Percentiles rank a stretch among this genome's conserved stretches.
Conservation (phyloP, 2,797 vertebrate genomes). For the Sebastiscus albofasciatus region DNA sequence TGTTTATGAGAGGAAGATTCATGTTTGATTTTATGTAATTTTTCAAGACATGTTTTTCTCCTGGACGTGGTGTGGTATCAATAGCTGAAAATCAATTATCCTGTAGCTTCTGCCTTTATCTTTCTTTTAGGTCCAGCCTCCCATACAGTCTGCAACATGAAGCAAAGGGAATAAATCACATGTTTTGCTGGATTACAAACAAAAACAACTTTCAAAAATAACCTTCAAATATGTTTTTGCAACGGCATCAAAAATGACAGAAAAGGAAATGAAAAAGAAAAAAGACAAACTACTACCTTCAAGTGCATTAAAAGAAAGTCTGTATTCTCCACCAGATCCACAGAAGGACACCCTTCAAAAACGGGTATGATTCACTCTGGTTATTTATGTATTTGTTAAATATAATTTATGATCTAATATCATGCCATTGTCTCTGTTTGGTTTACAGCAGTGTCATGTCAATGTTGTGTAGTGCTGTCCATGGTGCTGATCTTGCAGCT, state of each 20-base stretch:
- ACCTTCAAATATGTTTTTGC: not conserved
- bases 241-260: constrained; percentile 9
- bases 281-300: not conserved
- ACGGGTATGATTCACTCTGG: not conserved
- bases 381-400: not conserved
- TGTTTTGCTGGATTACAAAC: not conserved
- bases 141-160: not conserved
- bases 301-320: not conserved
- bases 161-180: not conserved
- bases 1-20: not conserved
- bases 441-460: not conserved
- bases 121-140: not conserved
- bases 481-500: constrained; percentile 17
- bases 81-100: not conserved
- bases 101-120: not conserved
- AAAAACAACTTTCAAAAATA: constrained; percentile 14
- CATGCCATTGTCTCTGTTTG: not conserved
- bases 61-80: not conserved
- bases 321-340: not conserved
- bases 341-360: not conserved
- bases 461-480: not conserved
- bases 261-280: not conserved
- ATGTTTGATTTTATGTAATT: not conserved
- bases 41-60: not conserved
- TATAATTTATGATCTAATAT: not conserved